Conservation (phyloP, 2,113 vertebrate species). For the Empidonax alnorum region DNA sequence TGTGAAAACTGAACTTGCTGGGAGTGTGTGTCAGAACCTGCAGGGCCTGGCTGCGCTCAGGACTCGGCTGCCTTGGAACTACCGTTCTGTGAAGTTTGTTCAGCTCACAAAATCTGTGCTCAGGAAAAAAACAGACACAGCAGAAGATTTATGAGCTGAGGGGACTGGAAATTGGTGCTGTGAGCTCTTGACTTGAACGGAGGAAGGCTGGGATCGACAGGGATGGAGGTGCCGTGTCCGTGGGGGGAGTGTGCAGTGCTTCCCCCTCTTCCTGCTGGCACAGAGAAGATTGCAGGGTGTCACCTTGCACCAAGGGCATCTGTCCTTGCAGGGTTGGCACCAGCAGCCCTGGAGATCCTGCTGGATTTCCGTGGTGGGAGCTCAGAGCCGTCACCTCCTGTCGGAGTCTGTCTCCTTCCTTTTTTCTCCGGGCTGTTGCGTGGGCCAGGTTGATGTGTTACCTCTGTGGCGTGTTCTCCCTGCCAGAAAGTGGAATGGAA, state of each 20-base stretch:
- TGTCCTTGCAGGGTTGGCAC: neutral
- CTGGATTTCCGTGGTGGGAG: neutral
- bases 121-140: neutral
- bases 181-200: neutral
- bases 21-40: neutral
- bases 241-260: neutral
- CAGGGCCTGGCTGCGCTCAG: conserved; percentile 1
- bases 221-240: neutral
- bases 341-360: neutral
- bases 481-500: neutral
- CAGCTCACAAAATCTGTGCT: conserved; percentile 27
- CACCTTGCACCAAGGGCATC: neutral
- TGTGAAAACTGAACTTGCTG: neutral
- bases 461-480: neutral
- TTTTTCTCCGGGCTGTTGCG: neutral
- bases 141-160: conserved; percentile 1
- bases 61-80: conserved; percentile 6
- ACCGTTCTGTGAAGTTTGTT: conserved; percentile 17
- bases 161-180: neutral
- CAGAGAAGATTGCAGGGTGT: neutral
- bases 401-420: neutral
- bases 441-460: neutral
- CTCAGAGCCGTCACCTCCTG: neutral
- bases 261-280: neutral
- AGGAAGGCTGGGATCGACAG: neutral